Conservation (phyloP, 2,888 invertebrate species). For the Amblyjoppa proteus region DNA sequence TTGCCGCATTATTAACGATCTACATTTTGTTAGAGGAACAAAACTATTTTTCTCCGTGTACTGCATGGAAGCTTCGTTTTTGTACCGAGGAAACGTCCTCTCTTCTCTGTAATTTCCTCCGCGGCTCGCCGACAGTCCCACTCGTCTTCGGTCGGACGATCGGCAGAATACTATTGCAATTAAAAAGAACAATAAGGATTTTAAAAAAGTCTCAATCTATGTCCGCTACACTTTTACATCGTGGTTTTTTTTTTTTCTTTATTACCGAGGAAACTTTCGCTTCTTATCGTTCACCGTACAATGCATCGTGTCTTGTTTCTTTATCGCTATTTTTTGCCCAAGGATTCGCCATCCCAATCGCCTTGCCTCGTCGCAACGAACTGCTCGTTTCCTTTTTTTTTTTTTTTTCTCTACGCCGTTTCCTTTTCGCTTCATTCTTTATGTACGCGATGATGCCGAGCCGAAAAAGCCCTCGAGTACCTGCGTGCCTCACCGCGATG, state of each 20-base stretch:
- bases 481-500: slow-evolving; percentile 64
- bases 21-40: too few species aligned
- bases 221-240: too few species aligned
- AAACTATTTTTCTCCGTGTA: too few species aligned
- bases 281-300: background rate
- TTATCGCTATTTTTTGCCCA: background rate
- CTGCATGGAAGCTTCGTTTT: background rate
- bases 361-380: slow-evolving; percentile 6
- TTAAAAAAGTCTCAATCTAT: too few species aligned
- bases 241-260: background rate
- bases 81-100: background rate
- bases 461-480: slow-evolving; percentile 47
- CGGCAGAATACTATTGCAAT: too few species aligned
- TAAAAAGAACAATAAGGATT: too few species aligned
- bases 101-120: too few species aligned
- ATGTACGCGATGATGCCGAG: background rate
- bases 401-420: background rate
- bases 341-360: background rate
- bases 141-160: too few species aligned
- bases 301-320: background rate
- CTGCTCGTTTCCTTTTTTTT: background rate
- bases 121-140: too few species aligned
- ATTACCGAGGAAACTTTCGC: background rate
- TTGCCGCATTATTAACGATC: too few species aligned
- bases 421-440: background rate